Percentiles rank a stretch among this genome's conserved stretches.
phyloP scores from a whole-genome alignment of 2,888 invertebrate species.

The Kuschelorhynchus macadamiae region DNA sequence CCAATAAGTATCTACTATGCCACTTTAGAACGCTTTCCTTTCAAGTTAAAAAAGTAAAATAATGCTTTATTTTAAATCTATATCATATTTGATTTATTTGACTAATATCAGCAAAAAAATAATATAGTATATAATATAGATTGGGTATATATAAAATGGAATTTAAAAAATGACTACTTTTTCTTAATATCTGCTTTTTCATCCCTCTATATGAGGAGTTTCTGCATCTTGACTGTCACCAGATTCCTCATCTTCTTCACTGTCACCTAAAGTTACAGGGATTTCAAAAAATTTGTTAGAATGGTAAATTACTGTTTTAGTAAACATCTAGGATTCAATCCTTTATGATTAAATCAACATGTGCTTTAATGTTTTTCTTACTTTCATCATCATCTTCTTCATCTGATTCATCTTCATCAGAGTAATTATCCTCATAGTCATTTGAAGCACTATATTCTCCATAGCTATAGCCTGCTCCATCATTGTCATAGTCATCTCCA shows the following conservation, averaged over 20 bases:
- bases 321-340: too few species aligned
- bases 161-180: not conserved
- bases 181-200: constrained; percentile 6
- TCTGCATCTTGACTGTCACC: constrained; percentile 34
- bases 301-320: too few species aligned
- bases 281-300: too few species aligned
- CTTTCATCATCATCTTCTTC: constrained; percentile 51
- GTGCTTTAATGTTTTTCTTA: not conserved
- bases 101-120: too few species aligned
- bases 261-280: constrained; percentile 30
- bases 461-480: constrained; percentile 69
- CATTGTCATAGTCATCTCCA: constrained; percentile 64
- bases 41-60: too few species aligned
- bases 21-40: too few species aligned
- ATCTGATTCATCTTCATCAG: constrained; percentile 64
- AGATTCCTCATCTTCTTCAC: constrained; percentile 47
- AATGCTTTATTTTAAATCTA: too few species aligned
- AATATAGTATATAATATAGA: too few species aligned
- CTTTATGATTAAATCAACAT: too few species aligned
- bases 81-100: too few species aligned
- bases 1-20: too few species aligned
- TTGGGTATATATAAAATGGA: too few species aligned
- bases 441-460: constrained; percentile 59
- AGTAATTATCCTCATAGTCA: constrained; percentile 69
- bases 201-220: constrained; percentile 15